phyloP scores from a whole-genome alignment of 1,140 invertebrate species.

The Drosophila navojoa region DNA sequence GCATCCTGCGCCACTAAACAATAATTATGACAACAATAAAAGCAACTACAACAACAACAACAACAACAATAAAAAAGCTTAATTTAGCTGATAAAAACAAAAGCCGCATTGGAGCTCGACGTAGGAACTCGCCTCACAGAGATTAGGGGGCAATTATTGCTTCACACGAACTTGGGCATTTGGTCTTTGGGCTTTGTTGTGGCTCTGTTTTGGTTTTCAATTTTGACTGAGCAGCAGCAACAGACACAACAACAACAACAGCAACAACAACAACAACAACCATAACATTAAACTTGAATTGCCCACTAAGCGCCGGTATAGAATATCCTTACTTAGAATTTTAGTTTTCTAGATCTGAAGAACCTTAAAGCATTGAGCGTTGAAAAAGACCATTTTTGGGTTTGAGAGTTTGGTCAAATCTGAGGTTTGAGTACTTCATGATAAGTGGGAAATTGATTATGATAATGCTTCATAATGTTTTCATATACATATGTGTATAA shows the following conservation, averaged over 20 bases:
- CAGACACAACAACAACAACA: not conserved
- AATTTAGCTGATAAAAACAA: conserved; percentile 24
- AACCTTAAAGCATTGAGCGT: not conserved
- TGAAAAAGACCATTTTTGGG: no score
- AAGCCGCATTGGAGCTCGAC: no score
- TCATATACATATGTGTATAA: no score
- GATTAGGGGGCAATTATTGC: conserved; percentile 80
- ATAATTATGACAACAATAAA: conserved; percentile 81
- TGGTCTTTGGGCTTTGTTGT: not conserved
- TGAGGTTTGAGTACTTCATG: not conserved
- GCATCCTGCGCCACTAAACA: conserved; percentile 80
- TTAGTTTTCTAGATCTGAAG: not conserved
- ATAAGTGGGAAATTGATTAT: no score
- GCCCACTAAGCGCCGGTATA: conserved; percentile 73
- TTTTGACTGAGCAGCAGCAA: conserved; percentile 38
- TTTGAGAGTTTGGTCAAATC: not conserved
- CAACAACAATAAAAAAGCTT: conserved; percentile 28
- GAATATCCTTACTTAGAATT: conserved; percentile 71
- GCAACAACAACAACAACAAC: conserved; percentile 32
- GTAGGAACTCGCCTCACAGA: conserved; percentile 15
- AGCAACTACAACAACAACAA: conserved; percentile 23
- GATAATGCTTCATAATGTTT: no score
- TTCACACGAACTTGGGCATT: conserved; percentile 57
- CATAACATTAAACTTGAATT: conserved; percentile 6
- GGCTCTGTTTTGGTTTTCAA: conserved; percentile 58